Evolutionary conservation across 2,797 vertebrate species (phyloP), one percentile per base, ranked within the genome.

Genomic region (Cichlasoma orientale): DNA sequence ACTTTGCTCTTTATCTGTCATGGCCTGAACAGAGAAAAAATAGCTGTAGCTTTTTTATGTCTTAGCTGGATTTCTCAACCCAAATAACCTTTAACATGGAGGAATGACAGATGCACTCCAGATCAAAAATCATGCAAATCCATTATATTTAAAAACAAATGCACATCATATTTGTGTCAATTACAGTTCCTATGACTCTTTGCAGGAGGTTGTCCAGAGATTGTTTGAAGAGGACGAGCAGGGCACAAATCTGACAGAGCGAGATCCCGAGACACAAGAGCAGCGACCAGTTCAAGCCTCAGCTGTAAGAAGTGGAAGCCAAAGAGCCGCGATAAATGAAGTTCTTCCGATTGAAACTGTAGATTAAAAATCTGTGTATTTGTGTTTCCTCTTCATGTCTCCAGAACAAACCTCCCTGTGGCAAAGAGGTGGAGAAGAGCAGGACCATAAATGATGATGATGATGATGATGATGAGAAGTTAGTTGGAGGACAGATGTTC

Each of bases 121-220:
- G 38, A 47, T 44, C 3, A 63, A 27, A 53, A 63, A 5, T 63
- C 21, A 1, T 44, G 21, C 1, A 63, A 63, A 9, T 47, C 14
- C 33, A 16, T 16, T 61, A 12, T 25, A 66, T 1, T 63, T 63
- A 7, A 14, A 23, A 38, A 44, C 14, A 66, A 66, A 66, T 25
- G 21, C 38, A 47, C 9, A 19, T 27, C 18, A 27, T 19, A 27
- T 50, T 68, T 0, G 63, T 68, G 18, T 53, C 38, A 47, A 6
- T 59, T 27, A 27, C 7, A 59, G 21, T 33, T 71, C 4, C 13
- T 16, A 11, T 54, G 13, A 52, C 25, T 53, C 29, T 71, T 31
- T 1, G 10, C 88, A 96, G 95, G 89, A 93, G 56, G 80, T 96
- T 23, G 95, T 96, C 2, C 95, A 95, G 86, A 94, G 89, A 59